Base-by-base conservation (phyloP, 2,888 invertebrate genomes). In the Nemapogon koenigi region DNA sequence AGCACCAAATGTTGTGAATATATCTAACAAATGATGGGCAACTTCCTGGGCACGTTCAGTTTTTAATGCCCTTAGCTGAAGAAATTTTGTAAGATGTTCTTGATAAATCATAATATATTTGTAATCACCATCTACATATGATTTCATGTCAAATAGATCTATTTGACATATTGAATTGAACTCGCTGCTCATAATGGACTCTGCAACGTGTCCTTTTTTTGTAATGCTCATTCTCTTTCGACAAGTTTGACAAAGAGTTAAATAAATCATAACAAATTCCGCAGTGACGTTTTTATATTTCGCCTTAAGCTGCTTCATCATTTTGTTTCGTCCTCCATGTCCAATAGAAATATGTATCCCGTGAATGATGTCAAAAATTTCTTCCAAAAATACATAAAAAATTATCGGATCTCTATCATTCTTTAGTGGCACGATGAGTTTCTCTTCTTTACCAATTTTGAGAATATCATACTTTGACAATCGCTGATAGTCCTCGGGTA, bases 21-120 rank as follows among this genome's bases (percentile, higher is more conserved):
- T 62, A 38, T 62, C 55, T 15, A 55, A 28, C 2, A 71, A 35
- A 10, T 48, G 37, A 37, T 55, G 43, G 16, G 62, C 60, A 11
- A 65, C 59, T 44, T 66, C 61, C 35, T 39, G 45, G 2, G 61
- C 57, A 40, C 43, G 41, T 39, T 63, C 62, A 2, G 44, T 52
- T 46, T 51, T 43, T n/a, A 66, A 42, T 4, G 64, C 39, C 35
- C 59, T 45, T 3, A 67, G 45, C 8, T 49, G 33, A 14, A 64
- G 50, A 49, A 65, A 67, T 52, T 66, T 61, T n/a, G 63, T 66
- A 1, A 53, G 37, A 43, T 61, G 57, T 38, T 63, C 62, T 46
- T 64, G 62, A 38, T 62, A 61, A 3, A 57, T 52, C 38, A 64
- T 39, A 18, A 66, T 57, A 42, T 61, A 66, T 40, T 57, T 61